Evolutionary conservation across 1,140 invertebrate genomes (phyloP).

Genomic region (Drosophila sp.): DNA sequence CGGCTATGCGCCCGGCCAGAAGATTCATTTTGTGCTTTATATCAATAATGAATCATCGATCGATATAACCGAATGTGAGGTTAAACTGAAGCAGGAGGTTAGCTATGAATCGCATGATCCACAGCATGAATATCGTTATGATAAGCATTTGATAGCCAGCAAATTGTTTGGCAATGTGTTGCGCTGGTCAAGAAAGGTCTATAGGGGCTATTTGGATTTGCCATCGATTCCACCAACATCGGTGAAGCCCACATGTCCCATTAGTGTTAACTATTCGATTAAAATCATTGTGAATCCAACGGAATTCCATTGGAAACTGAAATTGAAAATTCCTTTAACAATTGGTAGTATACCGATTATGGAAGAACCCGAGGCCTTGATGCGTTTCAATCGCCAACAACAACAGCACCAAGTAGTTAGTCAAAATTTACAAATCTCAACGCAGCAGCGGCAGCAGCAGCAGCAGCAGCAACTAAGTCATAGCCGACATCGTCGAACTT

Average conservation of each 20-base stretch:
- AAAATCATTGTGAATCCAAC: constrained; percentile 84
- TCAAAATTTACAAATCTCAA: constrained; percentile 76
- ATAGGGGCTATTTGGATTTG: constrained; percentile 84
- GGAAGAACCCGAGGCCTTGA: constrained; percentile 66
- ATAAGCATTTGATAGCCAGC: constrained; percentile 85
- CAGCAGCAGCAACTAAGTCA: background rate
- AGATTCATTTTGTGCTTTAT: constrained; percentile 77
- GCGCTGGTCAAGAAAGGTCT: constrained; percentile 80
- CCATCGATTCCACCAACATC: constrained; percentile 89
- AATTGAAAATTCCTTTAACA: constrained; percentile 83
- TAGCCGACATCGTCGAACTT: constrained; percentile 30
- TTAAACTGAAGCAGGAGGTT: constrained; percentile 84
- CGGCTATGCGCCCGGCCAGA: constrained; percentile 81
- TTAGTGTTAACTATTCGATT: constrained; percentile 88
- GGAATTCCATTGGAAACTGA: constrained; percentile 84
- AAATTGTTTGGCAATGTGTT: constrained; percentile 85
- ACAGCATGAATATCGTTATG: constrained; percentile 85
- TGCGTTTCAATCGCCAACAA: constrained; percentile 70
- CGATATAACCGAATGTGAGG: constrained; percentile 84
- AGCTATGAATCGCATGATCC: constrained; percentile 84
- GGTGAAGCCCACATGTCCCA: constrained; percentile 87
- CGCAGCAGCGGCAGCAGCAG: constrained; percentile 31
- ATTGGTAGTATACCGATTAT: constrained; percentile 86
- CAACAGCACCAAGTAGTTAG: constrained; percentile 78
- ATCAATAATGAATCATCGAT: constrained; percentile 84